Evolutionary conservation across 2,797 vertebrate genomes (phyloP).

Genomic region (Leptatherina wallacei): DNA sequence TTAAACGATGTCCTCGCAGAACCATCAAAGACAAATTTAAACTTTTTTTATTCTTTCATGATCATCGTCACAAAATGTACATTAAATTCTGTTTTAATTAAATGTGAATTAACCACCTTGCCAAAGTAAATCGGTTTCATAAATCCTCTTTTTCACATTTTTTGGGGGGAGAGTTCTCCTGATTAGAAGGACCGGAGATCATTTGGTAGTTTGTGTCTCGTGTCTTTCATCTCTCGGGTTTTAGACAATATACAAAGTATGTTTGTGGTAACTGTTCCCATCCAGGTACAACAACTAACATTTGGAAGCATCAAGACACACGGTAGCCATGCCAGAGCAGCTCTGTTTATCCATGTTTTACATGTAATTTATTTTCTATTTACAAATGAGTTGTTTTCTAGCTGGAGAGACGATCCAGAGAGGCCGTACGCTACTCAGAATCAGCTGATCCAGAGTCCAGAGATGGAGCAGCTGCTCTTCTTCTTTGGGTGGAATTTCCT

Average conservation of each 20-base stretch:
- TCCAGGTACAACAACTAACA: conserved; percentile 2
- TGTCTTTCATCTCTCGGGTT: conserved; percentile 16
- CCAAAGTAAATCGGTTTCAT: conserved; percentile 29
- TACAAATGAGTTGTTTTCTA: conserved; percentile 14
- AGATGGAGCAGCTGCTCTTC: conserved; percentile 23
- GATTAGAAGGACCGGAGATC: conserved; percentile 22
- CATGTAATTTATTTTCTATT: conserved; percentile 52
- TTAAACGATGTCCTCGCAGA: conserved; percentile 26
- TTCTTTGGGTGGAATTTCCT: conserved; percentile 6
- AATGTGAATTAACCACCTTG: conserved; percentile 64
- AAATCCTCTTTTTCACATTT: conserved; percentile 5
- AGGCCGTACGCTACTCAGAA: conserved; percentile 2
- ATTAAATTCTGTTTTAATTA: conserved; percentile 58
- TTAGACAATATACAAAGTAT: conserved; percentile 7
- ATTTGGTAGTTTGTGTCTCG: conserved; percentile 16
- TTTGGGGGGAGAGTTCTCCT: conserved; percentile 19
- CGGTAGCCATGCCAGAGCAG: conserved; percentile 19
- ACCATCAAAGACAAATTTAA: conserved; percentile 39
- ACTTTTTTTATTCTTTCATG: conserved; percentile 59
- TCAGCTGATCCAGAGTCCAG: conserved; percentile 1
- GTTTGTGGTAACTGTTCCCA: conserved; percentile 7
- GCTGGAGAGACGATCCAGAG: conserved; percentile 11
- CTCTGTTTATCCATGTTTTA: conserved; percentile 22
- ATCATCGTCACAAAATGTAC: conserved; percentile 60
- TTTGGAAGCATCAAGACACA: conserved; percentile 55